These are phyloP conservation scores for Sus cebifrons DNA, from an alignment of 2,797 vertebrate species.

Conservation along the genomic window DNA sequence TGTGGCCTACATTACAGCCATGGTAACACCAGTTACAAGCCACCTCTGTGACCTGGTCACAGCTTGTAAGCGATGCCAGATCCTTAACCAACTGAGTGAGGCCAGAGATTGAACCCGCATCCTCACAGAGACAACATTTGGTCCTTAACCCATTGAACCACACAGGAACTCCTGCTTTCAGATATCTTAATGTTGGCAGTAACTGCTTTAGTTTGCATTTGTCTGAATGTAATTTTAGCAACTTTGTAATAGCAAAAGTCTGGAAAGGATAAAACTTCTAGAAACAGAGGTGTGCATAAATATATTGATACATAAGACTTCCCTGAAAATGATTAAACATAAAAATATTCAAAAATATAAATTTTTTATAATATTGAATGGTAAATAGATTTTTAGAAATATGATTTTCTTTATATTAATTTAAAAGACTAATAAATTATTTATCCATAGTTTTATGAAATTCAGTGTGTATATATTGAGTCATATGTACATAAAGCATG, in stretches of 20 bases:
- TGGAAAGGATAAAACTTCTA: background rate
- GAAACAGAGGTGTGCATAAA: background rate
- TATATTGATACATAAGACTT: background rate
- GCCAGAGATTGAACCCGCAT: too few species aligned
- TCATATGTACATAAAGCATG: background rate
- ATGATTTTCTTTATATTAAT: background rate
- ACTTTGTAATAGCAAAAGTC: background rate
- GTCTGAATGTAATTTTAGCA: background rate
- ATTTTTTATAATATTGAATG: background rate
- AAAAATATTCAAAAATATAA: background rate
- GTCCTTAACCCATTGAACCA: too few species aligned
- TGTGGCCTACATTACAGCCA: too few species aligned
- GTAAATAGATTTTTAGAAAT: background rate
- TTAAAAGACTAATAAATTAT: background rate
- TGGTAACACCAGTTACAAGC: too few species aligned
- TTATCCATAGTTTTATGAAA: background rate
- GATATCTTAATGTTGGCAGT: background rate
- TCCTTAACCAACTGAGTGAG: too few species aligned
- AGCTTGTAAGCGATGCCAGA: too few species aligned
- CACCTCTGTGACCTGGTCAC: too few species aligned
- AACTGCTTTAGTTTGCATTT: background rate
- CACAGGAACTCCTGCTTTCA: background rate
- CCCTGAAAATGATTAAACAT: background rate
- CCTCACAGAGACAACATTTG: too few species aligned
- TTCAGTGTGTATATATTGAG: fast-evolving